Conservation (phyloP, 1,140 invertebrate genomes). For the Drosophila miranda region DNA sequence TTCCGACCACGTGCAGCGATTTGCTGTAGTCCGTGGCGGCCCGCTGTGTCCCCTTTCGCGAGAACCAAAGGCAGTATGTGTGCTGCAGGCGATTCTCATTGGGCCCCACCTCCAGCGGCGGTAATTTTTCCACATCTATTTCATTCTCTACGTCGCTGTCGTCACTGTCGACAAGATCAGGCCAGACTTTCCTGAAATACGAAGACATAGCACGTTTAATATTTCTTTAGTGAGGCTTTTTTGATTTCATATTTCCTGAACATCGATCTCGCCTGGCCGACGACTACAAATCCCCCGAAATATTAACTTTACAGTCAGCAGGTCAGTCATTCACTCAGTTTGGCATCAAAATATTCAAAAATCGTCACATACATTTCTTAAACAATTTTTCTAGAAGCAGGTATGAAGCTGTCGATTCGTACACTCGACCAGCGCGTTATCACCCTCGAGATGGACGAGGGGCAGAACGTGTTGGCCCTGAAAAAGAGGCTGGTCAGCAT, state of each 20-base stretch:
- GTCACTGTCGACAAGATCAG: constrained; percentile 76
- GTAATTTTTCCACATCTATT: constrained; percentile 81
- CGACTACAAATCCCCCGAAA: too few relatives aligned
- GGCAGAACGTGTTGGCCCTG: constrained; percentile 52
- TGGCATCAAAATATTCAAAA: too few relatives aligned
- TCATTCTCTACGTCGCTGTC: constrained; percentile 81
- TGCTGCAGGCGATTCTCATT: constrained; percentile 91
- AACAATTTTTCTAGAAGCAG: not conserved
- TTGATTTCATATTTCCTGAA: constrained; percentile 6
- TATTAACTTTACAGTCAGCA: too few relatives aligned
- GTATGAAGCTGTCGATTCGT: constrained; percentile 70
- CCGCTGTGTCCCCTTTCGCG: constrained; percentile 77
- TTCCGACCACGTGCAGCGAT: constrained; percentile 86
- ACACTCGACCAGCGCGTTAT: constrained; percentile 66
- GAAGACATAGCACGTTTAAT: constrained; percentile 28
- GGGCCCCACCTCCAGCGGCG: constrained; percentile 85
- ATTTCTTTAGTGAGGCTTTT: constrained; percentile 44
- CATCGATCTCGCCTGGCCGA: not conserved
- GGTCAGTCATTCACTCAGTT: too few relatives aligned
- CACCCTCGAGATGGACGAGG: constrained; percentile 47
- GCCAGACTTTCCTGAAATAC: constrained; percentile 74
- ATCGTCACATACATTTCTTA: constrained; percentile 1
- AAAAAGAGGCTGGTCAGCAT: constrained; percentile 47
- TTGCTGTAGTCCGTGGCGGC: constrained; percentile 80
- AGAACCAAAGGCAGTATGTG: constrained; percentile 91